A percentile compares a stretch with the other conserved stretches of the same genome.
Evolutionary conservation across 2,113 vertebrate species (phyloP).

Genomic region (Kryptolebias marmoratus): DNA sequence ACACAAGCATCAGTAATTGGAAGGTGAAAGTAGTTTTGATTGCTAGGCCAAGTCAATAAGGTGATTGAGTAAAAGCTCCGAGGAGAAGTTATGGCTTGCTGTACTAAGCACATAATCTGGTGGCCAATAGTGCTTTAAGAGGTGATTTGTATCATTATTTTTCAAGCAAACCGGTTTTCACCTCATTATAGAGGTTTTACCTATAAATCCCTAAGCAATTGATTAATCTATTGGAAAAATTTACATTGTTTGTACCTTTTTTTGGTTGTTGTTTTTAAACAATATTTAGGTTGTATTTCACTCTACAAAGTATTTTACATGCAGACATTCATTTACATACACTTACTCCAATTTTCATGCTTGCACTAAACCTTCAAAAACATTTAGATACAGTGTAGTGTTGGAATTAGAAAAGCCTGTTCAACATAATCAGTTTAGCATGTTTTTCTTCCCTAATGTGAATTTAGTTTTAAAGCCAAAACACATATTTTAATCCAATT

Average conservation of each 20-base stretch:
- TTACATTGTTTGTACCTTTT: not conserved
- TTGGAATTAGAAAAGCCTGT: too few species aligned
- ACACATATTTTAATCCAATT: too few species aligned
- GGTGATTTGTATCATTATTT: slow-evolving; percentile 64
- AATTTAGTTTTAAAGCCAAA: too few species aligned
- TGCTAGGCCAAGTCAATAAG: slow-evolving; percentile 66
- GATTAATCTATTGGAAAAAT: not conserved
- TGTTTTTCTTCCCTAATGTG: too few species aligned
- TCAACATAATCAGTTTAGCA: too few species aligned
- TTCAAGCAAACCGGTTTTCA: slow-evolving; percentile 40
- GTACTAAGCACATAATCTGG: slow-evolving; percentile 64
- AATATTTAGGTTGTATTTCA: too few species aligned
- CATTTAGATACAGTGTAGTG: too few species aligned
- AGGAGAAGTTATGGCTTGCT: slow-evolving; percentile 57
- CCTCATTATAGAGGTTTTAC: slow-evolving; percentile 18
- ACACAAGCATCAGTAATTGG: slow-evolving; percentile 61
- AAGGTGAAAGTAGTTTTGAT: slow-evolving; percentile 69
- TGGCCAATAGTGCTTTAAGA: slow-evolving; percentile 67
- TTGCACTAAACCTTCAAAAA: not conserved
- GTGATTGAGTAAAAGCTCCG: slow-evolving; percentile 52
- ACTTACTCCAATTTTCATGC: not conserved
- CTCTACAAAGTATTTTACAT: not conserved
- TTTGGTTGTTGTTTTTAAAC: too few species aligned
- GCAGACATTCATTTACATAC: not conserved
- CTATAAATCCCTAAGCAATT: not conserved